These are phyloP conservation scores for Coreius guichenoti DNA, from an alignment of 2,797 vertebrate genomes.

Conservation along the genomic window DNA sequence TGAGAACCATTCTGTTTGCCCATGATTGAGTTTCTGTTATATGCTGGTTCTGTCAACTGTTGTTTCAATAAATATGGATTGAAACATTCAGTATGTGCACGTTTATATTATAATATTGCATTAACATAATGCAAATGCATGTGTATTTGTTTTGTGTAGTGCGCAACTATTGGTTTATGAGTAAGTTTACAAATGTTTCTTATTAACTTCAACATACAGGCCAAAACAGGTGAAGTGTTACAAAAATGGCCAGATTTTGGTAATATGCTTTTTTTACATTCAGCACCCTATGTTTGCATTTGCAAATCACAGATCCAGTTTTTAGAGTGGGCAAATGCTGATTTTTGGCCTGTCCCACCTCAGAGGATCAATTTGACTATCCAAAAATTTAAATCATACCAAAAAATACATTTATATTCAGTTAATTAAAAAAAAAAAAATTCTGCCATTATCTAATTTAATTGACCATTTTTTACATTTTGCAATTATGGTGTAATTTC, in stretches of 20 bases:
- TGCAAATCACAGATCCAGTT: background rate
- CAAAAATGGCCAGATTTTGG: background rate
- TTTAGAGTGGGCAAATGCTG: background rate
- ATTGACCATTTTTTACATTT: too few species aligned
- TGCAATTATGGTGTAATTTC: too few species aligned
- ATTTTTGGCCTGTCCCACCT: background rate
- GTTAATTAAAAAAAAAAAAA: background rate
- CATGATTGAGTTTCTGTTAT: slow-evolving; percentile 84
- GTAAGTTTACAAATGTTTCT: background rate
- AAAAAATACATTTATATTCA: background rate
- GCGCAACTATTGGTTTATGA: background rate
- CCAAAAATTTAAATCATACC: fast-evolving
- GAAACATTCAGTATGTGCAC: slow-evolving; percentile 28
- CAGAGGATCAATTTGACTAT: background rate
- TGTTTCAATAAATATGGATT: slow-evolving; percentile 78
- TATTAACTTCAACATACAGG: background rate
- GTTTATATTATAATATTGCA: background rate
- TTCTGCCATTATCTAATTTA: too few species aligned
- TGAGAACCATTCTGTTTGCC: slow-evolving; percentile 79
- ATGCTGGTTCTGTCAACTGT: slow-evolving; percentile 81
- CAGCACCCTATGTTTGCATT: background rate
- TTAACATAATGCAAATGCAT: background rate
- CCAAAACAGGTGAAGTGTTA: background rate
- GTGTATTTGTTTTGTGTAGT: background rate
- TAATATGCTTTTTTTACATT: background rate